Evolutionary conservation across 2,888 invertebrate species (phyloP), one percentile per base, ranked within the genome.

Genomic region (Microplitis manilae): DNA sequence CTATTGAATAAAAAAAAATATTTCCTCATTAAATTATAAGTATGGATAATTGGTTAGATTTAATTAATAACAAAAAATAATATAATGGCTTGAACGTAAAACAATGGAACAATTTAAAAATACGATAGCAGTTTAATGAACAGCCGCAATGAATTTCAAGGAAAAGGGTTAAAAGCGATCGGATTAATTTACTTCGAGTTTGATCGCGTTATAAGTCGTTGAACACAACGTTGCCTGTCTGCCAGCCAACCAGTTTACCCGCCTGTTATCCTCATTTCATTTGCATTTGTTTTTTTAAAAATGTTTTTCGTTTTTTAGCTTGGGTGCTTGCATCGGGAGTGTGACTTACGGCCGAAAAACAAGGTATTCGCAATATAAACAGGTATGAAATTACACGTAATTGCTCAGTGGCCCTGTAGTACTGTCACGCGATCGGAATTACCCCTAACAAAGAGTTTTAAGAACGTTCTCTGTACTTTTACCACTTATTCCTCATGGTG

Each of bases 391-490:
- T 84, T 84, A 83, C 82, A 79, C 79, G 81, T 84, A 82, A 85
- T 84, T 84, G 84, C 81, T 77, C 70, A 74, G 84, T 81, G 83
- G 82, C 82, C 81, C 78, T 74, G 77, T 79, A 80, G 77, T 68
- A 79, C 79, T 86, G 87, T 88, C 88, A 88, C 88, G 88, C 88
- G 85, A 88, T 87, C 86, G 83, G 82, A 83, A 85, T 86, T 86
- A 83, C 83, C 84, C 84, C 81, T 79, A 79, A 80, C 80, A 79
- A 80, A 78, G 79, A 79, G 78, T 83, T 83, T 82, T 82, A 78
- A 75, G 78, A 84, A 80, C 77, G 77, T 76, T 78, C 78, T 78
- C 76, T 71, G 74, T 79, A 76, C 79, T 78, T 80, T 75, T 80
- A 74, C 75, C 73, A 77, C 77, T 73, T 69, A 81, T 81, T 76